phyloP scores from a whole-genome alignment of 2,797 vertebrate genomes.

The Schizopygopsis pylzovi region DNA sequence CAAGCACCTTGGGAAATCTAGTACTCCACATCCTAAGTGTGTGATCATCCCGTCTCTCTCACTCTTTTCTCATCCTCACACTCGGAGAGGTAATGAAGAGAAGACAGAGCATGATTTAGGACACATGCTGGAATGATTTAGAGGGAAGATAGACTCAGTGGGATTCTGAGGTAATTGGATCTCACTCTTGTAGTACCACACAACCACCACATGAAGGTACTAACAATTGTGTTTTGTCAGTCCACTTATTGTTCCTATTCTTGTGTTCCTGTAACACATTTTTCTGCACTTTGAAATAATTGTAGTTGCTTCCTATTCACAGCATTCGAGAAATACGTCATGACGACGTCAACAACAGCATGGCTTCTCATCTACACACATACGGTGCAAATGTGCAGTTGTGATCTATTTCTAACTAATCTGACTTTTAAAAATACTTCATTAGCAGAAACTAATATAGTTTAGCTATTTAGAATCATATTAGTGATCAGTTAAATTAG shows the following conservation, averaged over 20 bases:
- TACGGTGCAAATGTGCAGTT: neutral
- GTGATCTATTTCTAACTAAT: neutral
- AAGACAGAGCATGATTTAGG: constrained; percentile 29
- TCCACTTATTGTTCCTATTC: neutral
- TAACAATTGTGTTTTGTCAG: neutral
- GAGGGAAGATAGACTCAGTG: constrained; percentile 31
- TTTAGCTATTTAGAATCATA: neutral
- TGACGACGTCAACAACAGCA: neutral
- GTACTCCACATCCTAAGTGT: constrained; percentile 35
- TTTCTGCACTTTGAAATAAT: neutral
- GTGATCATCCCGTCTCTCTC: constrained; percentile 24
- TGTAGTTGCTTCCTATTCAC: neutral
- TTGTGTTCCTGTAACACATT: neutral
- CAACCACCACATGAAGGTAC: constrained; percentile 46
- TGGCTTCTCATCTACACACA: neutral
- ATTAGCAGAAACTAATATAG: neutral
- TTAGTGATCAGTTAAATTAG: constrained; percentile 32
- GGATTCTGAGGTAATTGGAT: constrained; percentile 47
- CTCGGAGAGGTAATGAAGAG: constrained; percentile 33
- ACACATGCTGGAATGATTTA: neutral
- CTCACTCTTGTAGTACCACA: constrained; percentile 22
- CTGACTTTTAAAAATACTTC: neutral
- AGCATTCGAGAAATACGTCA: neutral
- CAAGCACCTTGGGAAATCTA: constrained; percentile 42
- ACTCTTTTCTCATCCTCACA: constrained; percentile 15